Percentiles rank a stretch among this genome's conserved stretches.
phyloP scores from a whole-genome alignment of 2,888 invertebrate genomes.

The Choreutis nemorana region DNA sequence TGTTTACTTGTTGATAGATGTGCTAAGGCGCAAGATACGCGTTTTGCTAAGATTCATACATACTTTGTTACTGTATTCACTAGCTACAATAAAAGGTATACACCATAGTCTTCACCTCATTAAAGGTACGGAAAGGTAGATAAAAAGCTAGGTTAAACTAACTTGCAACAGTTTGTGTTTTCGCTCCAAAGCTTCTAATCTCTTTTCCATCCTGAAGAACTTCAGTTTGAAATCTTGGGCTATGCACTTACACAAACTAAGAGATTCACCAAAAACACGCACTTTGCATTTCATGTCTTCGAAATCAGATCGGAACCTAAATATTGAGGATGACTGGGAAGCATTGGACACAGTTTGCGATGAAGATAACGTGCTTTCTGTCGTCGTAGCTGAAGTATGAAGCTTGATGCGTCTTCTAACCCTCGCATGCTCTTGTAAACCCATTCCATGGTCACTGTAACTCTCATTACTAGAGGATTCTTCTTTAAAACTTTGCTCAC shows the following conservation, averaged over 20 bases:
- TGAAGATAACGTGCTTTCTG: constrained; percentile 5
- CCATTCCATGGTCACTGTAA: background rate
- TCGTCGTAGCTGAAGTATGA: background rate
- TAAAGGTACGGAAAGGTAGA: no score
- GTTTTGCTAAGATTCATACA: no score
- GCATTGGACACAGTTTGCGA: constrained; percentile 5
- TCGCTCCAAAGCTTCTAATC: constrained; percentile 28
- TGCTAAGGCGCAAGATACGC: no score
- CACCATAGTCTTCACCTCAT: no score
- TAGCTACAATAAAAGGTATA: no score
- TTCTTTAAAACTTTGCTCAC: background rate
- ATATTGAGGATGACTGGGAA: constrained; percentile 9
- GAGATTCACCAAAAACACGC: constrained; percentile 37
- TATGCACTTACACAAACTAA: constrained; percentile 35
- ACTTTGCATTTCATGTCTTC: constrained; percentile 41
- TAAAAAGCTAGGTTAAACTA: no score
- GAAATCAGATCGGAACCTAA: constrained; percentile 36
- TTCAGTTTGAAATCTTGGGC: constrained; percentile 27
- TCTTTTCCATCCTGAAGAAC: constrained; percentile 26
- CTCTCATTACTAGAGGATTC: background rate
- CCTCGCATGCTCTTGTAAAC: background rate
- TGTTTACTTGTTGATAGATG: no score
- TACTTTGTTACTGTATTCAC: no score
- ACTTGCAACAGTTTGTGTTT: no score
- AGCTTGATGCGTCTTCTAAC: background rate